A percentile compares a stretch with the other conserved stretches of the same genome.
Evolutionary conservation across 1,140 invertebrate species (phyloP).

Genomic region (Drosophila punjabiensis): DNA sequence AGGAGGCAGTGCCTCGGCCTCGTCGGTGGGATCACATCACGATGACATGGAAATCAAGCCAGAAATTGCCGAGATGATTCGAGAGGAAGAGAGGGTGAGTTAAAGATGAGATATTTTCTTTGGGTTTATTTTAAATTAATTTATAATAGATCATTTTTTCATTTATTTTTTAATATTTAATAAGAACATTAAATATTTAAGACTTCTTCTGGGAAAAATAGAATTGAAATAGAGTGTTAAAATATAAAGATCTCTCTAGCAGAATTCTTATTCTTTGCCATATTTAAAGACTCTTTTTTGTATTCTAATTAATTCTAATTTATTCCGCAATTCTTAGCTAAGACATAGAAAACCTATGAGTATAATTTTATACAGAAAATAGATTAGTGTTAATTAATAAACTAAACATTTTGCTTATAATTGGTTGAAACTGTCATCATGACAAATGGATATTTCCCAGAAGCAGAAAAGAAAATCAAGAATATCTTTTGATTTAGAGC

Average conservation of each 20-base stretch:
- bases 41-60: slow-evolving; percentile 96
- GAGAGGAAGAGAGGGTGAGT: slow-evolving; percentile 97
- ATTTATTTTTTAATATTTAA: neutral
- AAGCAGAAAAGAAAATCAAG: neutral
- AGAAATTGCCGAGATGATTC: slow-evolving; percentile 97
- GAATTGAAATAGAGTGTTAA: too few species aligned
- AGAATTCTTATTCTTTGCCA: too few species aligned
- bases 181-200: neutral
- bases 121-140: neutral
- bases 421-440: neutral
- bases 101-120: neutral
- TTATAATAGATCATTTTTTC: neutral
- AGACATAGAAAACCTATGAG: neutral
- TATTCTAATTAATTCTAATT: neutral
- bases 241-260: too few species aligned
- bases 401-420: neutral
- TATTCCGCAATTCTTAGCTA: neutral
- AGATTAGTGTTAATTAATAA: slow-evolving; percentile 14
- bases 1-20: slow-evolving; percentile 33
- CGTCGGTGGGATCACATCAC: slow-evolving; percentile 74
- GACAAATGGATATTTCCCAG: slow-evolving; percentile 4
- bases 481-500: neutral
- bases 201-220: neutral
- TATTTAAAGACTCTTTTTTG: neutral
- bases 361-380: slow-evolving; percentile 6